phyloP scores from a whole-genome alignment of 2,113 vertebrate species.

The Numenius arquata region DNA sequence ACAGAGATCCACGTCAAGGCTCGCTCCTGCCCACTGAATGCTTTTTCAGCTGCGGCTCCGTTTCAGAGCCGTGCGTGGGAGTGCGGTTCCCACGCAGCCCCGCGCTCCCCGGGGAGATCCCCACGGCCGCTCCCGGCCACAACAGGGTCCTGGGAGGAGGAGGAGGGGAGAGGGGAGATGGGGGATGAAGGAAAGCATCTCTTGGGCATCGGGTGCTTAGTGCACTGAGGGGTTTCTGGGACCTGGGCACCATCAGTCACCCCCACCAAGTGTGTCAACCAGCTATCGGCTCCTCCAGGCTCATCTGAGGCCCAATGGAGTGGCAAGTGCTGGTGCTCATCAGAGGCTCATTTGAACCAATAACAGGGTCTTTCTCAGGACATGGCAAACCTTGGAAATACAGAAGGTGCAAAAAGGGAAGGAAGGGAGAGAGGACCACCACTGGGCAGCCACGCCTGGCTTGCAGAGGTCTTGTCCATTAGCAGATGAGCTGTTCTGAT shows the following conservation, averaged over 20 bases:
- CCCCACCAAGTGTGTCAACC: rapidly evolving
- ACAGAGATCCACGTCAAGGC: not conserved
- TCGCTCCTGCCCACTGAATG: not conserved
- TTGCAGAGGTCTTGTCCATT: not conserved
- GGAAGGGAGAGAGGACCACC: not conserved
- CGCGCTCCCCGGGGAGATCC: not conserved
- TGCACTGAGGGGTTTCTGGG: not conserved
- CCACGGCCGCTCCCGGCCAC: not conserved
- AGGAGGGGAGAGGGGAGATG: not conserved
- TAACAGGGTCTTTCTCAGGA: not conserved
- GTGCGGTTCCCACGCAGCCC: not conserved
- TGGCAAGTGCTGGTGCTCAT: not conserved
- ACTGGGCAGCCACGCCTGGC: not conserved
- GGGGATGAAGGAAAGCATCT: not conserved
- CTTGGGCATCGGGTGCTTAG: not conserved
- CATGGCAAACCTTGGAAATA: not conserved
- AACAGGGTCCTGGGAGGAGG: not conserved
- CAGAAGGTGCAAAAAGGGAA: not conserved
- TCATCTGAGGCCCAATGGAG: rapidly evolving
- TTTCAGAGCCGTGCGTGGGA: not conserved
- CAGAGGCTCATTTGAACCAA: not conserved
- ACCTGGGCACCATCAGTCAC: not conserved
- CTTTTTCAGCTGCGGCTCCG: not conserved
- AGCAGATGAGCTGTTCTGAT: not conserved
- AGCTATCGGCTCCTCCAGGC: not conserved